A percentile compares a stretch with the other conserved stretches of the same genome.
phyloP scores from a whole-genome alignment of 2,888 invertebrate species.

The Ophion costatus region DNA sequence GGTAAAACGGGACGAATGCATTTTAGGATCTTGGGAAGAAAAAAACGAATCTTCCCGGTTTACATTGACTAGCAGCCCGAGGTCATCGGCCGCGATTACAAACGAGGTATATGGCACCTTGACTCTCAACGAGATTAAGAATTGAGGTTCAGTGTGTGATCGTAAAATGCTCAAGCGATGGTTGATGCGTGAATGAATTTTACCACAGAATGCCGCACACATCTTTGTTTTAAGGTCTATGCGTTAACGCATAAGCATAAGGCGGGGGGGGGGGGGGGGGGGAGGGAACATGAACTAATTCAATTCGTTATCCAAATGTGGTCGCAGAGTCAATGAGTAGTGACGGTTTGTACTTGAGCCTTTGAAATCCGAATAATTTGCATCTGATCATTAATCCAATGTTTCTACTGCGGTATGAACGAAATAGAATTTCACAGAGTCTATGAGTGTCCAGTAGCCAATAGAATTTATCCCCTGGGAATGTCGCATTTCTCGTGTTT shows the following conservation, averaged over 20 bases:
- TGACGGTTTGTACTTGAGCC: slow-evolving; percentile 42
- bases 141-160: slow-evolving; percentile 71
- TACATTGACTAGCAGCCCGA: slow-evolving; percentile 16
- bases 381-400: slow-evolving; percentile 39
- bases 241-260: slow-evolving; percentile 46
- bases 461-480: slow-evolving; percentile 22
- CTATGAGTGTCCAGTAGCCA: neutral
- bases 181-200: slow-evolving; percentile 45
- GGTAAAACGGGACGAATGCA: neutral
- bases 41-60: slow-evolving; percentile 14
- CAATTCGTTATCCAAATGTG: slow-evolving; percentile 50
- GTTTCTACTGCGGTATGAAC: slow-evolving; percentile 19
- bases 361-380: slow-evolving; percentile 41
- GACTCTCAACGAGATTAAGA: slow-evolving; percentile 80
- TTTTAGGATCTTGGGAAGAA: neutral
- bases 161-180: slow-evolving; percentile 26
- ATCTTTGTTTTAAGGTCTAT: slow-evolving; percentile 72
- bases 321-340: slow-evolving; percentile 40
- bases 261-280: neutral
- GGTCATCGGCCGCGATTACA: slow-evolving; percentile 36
- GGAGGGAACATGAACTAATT: neutral
- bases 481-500: slow-evolving; percentile 28
- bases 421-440: slow-evolving; percentile 7
- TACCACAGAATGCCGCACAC: slow-evolving; percentile 66
- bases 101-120: slow-evolving; percentile 70